Evolutionary conservation across 2,888 invertebrate genomes (phyloP), one percentile per base, ranked within the genome.

Genomic region (Buathra laborator): DNA sequence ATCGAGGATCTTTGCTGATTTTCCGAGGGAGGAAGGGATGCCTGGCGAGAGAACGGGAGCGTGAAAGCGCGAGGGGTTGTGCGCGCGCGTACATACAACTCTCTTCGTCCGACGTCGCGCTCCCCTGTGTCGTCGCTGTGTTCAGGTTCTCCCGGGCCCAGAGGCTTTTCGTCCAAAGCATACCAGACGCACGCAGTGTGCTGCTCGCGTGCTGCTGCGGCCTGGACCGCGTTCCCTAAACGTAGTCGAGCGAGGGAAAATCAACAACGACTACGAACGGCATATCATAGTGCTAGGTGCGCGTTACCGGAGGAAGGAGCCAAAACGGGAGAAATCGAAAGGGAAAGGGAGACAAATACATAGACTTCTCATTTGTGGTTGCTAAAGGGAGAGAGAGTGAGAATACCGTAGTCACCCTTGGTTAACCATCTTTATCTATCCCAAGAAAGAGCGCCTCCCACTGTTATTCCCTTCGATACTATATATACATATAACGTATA

Each of bases 1-100:
- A 90, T 92, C 91, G 92, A 90, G 92, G 92, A 92, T 93, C 92
- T 93, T 92, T 91, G 92, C 91, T 89, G 90, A 90, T 90, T 92
- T 92, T 93, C 91, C 92, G 90, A 85, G 88, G 88, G 88, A 88
- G 91, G 91, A 76, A 75, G 43, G 44, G 68, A 44, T 32, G 62
- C 32, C 32, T 62, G 67, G 67, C 44, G 75, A 68, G 75, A 59
- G 64, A 51, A 64, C 29, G 53, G 29, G 46, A 46, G 68, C 44
- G 44, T 9, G 67, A 46, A 16, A 76, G 12, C 66, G 76, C 71
- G 75, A 79, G 82, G 59, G 76, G 82, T 79, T 56, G 66, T 77
- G 82, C 82, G 85, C 85, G 85, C 85, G 82, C 85, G 80, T 80
- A 80, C 82, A 83, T 71, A 78, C 78, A 78, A 74, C 68, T 51